Percentiles rank a stretch among this genome's conserved stretches.
Conservation (phyloP, 2,888 invertebrate genomes). For the Oxycera nigricornis region DNA sequence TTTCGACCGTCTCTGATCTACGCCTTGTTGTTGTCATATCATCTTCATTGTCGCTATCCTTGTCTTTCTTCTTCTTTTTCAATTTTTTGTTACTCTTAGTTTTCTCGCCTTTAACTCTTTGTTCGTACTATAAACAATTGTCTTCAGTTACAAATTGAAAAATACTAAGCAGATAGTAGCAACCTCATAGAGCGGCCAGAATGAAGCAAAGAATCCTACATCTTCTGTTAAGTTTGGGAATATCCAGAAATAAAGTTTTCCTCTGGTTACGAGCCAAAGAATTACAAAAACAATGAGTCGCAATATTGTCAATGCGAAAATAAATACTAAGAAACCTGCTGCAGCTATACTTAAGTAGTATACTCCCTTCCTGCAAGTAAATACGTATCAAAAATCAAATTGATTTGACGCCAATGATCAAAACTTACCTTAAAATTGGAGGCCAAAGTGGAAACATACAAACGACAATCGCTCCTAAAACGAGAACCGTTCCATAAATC, state of each 20-base stretch:
- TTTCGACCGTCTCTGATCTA: conserved; percentile 57
- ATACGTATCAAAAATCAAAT: conserved; percentile 1
- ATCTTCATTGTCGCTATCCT: conserved; percentile 81
- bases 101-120: conserved; percentile 70
- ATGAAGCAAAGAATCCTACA: conserved; percentile 98
- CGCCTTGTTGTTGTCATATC: conserved; percentile 55
- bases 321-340: conserved; percentile 92
- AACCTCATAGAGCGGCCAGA: conserved; percentile 95
- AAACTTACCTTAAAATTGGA: conserved; percentile 76
- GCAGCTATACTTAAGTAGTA: conserved; percentile 96
- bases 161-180: conserved; percentile 16
- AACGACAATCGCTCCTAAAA: conserved; percentile 91
- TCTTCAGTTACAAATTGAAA: neutral
- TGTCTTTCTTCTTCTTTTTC: conserved; percentile 73
- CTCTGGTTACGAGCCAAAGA: conserved; percentile 86
- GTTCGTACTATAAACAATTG: conserved; percentile 73
- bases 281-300: conserved; percentile 90
- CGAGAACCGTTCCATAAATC: conserved; percentile 87
- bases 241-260: conserved; percentile 95
- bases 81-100: conserved; percentile 68
- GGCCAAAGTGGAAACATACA: conserved; percentile 99
- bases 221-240: conserved; percentile 99
- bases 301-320: conserved; percentile 87
- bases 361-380: conserved; percentile 78
- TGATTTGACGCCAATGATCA: conserved; percentile 11